These are phyloP conservation scores for Leucoma salicis DNA, from an alignment of 2,888 invertebrate genomes.

Conservation along the genomic window DNA sequence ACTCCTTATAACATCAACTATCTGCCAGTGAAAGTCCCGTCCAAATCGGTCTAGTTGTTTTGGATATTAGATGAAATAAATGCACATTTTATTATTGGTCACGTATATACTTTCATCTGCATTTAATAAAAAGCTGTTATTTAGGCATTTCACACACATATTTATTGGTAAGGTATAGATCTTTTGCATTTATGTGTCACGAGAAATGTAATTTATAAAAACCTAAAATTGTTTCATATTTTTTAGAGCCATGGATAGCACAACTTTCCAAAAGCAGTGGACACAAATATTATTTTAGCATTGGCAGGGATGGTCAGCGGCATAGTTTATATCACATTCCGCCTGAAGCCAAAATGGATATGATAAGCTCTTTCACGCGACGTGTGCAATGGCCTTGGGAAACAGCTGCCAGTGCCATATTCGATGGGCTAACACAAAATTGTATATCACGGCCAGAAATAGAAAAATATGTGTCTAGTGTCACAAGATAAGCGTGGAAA, in stretches of 20 bases:
- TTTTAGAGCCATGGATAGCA: slow-evolving; percentile 72
- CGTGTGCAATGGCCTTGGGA: slow-evolving; percentile 72
- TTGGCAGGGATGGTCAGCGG: slow-evolving; percentile 50
- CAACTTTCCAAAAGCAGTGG: slow-evolving; percentile 65
- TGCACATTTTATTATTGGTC: too few relatives aligned
- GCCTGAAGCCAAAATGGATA: slow-evolving; percentile 57
- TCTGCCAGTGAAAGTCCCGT: too few relatives aligned
- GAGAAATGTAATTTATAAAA: too few relatives aligned
- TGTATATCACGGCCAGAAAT: slow-evolving; percentile 53
- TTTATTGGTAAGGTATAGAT: too few relatives aligned
- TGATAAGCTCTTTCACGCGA: slow-evolving; percentile 47
- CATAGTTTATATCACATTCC: slow-evolving; percentile 60
- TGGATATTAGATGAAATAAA: too few relatives aligned
- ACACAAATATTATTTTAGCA: slow-evolving; percentile 61
- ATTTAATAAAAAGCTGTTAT: too few relatives aligned
- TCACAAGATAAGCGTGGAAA: slow-evolving; percentile 1
- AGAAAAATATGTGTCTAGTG: slow-evolving; percentile 50
- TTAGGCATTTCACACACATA: too few relatives aligned
- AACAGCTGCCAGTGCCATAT: slow-evolving; percentile 51
- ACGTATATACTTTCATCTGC: too few relatives aligned
- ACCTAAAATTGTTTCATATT: not conserved
- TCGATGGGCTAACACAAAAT: slow-evolving; percentile 46
- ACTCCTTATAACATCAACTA: too few relatives aligned
- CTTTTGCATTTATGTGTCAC: too few relatives aligned
- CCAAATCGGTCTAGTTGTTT: too few relatives aligned